Conservation (phyloP, 2,113 vertebrate species). For the Tor tambroides region DNA sequence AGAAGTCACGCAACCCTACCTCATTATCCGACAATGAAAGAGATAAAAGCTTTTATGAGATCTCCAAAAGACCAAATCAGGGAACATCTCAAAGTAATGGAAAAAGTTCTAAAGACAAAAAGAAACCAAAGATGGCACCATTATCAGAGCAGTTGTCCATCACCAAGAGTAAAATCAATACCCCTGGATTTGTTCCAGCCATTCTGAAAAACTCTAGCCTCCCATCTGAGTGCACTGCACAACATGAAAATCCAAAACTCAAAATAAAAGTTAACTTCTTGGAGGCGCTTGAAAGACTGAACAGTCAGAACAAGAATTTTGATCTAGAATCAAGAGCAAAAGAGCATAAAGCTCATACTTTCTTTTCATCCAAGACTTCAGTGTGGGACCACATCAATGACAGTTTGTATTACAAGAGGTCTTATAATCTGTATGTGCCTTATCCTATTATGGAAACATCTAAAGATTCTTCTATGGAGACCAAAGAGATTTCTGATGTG, state of each 20-base stretch:
- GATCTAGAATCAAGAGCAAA: neutral
- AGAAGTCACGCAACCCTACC: neutral
- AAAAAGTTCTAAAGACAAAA: slow-evolving; percentile 20
- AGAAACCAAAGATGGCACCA: neutral
- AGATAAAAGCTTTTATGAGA: slow-evolving; percentile 20
- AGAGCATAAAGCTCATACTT: neutral
- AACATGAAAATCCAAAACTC: neutral
- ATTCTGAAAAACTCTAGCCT: neutral
- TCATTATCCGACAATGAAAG: neutral
- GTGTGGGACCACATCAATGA: slow-evolving; percentile 52
- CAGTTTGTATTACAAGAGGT: slow-evolving; percentile 26
- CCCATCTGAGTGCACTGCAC: neutral
- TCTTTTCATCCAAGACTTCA: slow-evolving; percentile 51
- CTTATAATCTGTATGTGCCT: neutral
- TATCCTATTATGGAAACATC: neutral
- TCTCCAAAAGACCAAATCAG: neutral
- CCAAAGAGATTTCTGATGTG: neutral
- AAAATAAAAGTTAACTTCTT: neutral
- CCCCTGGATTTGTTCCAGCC: neutral
- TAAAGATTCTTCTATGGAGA: neutral
- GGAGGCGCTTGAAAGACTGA: slow-evolving; percentile 10
- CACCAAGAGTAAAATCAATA: neutral
- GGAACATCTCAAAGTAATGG: neutral
- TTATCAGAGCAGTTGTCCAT: slow-evolving; percentile 27
- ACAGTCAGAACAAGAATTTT: slow-evolving; percentile 17